Percentiles rank a stretch among this genome's conserved stretches.
Evolutionary conservation across 2,888 invertebrate genomes (phyloP).

Genomic region (Capitulum mitella): DNA sequence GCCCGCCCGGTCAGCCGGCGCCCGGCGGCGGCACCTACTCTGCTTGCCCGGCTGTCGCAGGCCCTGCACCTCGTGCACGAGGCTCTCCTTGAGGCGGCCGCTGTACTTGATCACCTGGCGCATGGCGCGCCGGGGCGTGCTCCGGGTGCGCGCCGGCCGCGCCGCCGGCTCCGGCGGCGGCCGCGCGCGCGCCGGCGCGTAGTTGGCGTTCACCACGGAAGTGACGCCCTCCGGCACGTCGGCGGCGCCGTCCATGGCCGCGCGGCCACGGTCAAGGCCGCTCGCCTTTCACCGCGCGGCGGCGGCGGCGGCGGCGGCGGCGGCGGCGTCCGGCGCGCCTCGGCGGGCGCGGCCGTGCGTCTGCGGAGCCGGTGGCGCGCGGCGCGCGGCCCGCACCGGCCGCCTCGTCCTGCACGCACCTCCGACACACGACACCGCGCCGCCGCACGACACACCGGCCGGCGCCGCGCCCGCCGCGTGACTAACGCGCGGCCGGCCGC

Average conservation of each 20-base stretch:
- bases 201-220: background rate
- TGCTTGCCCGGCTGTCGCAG: background rate
- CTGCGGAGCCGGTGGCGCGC: no score
- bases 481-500: background rate
- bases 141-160: background rate
- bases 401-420: no score
- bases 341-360: background rate
- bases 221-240: background rate
- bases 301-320: background rate
- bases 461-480: background rate
- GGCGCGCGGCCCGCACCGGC: no score
- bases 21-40: no score
- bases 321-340: background rate
- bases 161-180: background rate
- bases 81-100: background rate
- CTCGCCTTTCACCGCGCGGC: background rate
- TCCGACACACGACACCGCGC: no score
- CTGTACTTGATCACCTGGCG: slow-evolving; percentile 14
- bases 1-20: no score
- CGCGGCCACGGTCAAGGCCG: slow-evolving; percentile 4
- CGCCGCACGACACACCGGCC: no score
- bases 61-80: background rate
- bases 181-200: background rate
- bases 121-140: slow-evolving; percentile 1
- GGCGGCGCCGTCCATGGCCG: background rate